phyloP scores from a whole-genome alignment of 2,888 invertebrate species.

The Schrankia costaestrigalis region DNA sequence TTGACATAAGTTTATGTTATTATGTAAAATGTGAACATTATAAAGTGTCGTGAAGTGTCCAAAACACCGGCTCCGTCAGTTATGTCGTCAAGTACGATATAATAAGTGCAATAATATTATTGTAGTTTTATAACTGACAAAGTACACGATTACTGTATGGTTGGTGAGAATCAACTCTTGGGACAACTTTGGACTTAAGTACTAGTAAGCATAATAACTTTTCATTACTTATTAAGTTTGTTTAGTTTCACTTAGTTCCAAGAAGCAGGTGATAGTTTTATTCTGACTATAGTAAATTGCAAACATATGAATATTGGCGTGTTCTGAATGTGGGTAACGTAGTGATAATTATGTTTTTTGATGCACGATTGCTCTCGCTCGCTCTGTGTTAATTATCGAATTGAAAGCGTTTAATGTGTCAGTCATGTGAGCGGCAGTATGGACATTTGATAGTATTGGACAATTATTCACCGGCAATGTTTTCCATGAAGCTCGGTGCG shows the following conservation, averaged over 20 bases:
- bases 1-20: slow-evolving; percentile 36
- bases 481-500: slow-evolving; percentile 39
- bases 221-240: slow-evolving; percentile 14
- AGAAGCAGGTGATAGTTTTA: slow-evolving; percentile 8
- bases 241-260: too few relatives aligned
- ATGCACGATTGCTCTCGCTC: slow-evolving; percentile 16
- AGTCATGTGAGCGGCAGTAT: slow-evolving; percentile 3
- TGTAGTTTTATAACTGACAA: slow-evolving; percentile 51
- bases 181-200: slow-evolving; percentile 32
- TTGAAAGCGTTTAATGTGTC: slow-evolving; percentile 6
- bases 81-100: slow-evolving; percentile 68
- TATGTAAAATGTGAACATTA: slow-evolving; percentile 53
- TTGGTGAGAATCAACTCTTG: slow-evolving; percentile 39
- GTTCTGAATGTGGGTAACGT: slow-evolving; percentile 2
- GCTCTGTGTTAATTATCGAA: slow-evolving; percentile 14
- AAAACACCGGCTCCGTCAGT: slow-evolving; percentile 59
- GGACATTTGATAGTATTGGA: slow-evolving; percentile 10
- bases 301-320: slow-evolving; percentile 6
- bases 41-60: slow-evolving; percentile 71
- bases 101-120: slow-evolving; percentile 70
- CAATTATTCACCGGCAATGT: slow-evolving; percentile 18
- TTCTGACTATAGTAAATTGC: slow-evolving; percentile 1
- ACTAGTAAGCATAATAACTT: slow-evolving; percentile 38
- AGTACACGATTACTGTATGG: slow-evolving; percentile 52
- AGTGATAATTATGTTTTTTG: slow-evolving; percentile 21